Percentiles rank a stretch among this genome's conserved stretches.
phyloP scores from a whole-genome alignment of 2,888 invertebrate species.

The Heteromurus nitidus region DNA sequence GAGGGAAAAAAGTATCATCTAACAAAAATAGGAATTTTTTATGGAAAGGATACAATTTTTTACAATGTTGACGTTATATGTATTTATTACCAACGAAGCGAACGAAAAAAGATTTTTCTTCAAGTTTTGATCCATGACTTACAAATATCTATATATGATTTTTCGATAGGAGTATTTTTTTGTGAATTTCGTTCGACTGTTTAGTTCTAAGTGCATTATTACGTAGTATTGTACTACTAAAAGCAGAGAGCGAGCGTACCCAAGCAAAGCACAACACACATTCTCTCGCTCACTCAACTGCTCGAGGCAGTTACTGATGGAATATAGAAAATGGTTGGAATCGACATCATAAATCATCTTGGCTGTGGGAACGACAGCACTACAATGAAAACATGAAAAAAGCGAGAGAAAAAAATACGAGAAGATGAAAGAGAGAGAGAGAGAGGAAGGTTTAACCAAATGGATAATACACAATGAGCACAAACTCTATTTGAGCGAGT shows the following conservation, averaged over 20 bases:
- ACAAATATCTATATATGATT: conserved; percentile 45
- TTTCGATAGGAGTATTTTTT: conserved; percentile 34
- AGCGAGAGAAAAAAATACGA: conserved; percentile 51
- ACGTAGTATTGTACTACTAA: conserved; percentile 17
- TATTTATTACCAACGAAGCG: conserved; percentile 54
- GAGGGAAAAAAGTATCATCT: conserved; percentile 26
- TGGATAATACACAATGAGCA: conserved; percentile 50
- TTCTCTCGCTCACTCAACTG: conserved; percentile 13
- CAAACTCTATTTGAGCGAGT: conserved; percentile 35
- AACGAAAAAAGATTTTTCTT: conserved; percentile 59
- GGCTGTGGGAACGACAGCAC: conserved; percentile 73
- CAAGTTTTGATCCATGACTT: conserved; percentile 50
- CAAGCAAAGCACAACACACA: not conserved
- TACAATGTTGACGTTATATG: conserved; percentile 39
- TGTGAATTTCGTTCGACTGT: no score
- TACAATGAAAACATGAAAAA: conserved; percentile 72
- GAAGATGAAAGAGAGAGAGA: conserved; percentile 11
- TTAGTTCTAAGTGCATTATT: conserved; percentile 57
- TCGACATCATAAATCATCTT: conserved; percentile 73
- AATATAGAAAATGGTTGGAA: conserved; percentile 73
- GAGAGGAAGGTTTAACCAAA: conserved; percentile 38
- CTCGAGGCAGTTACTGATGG: conserved; percentile 62
- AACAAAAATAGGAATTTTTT: conserved; percentile 15
- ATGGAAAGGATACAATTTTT: conserved; percentile 36
- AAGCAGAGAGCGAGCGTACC: not conserved